phyloP scores from a whole-genome alignment of 1,140 invertebrate species.

The Anoplolepis gracilipes region DNA sequence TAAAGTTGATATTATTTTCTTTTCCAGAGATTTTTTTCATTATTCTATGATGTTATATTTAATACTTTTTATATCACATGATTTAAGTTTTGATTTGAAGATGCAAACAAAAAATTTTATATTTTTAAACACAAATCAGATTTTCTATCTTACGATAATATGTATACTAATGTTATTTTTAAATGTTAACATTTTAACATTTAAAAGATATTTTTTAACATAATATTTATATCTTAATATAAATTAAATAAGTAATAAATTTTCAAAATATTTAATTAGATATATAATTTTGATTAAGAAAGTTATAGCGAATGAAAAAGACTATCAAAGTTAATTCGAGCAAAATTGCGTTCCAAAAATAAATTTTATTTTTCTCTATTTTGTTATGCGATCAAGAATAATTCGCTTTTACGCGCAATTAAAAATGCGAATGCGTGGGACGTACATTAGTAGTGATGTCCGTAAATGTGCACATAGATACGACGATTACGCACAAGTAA shows the following conservation, averaged over 20 bases:
- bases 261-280: not conserved
- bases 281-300: not conserved
- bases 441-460: not conserved
- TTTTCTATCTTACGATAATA: not conserved
- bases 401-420: slow-evolving; percentile 42
- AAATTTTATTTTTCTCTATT: slow-evolving; percentile 29
- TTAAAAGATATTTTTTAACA: no score
- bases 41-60: not conserved
- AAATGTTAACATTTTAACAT: no score
- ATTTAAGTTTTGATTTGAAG: not conserved
- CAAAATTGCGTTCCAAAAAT: not conserved
- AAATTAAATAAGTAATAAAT: not conserved
- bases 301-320: not conserved
- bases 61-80: not conserved
- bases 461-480: slow-evolving; percentile 21
- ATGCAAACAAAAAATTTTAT: not conserved
- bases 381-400: not conserved
- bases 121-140: not conserved
- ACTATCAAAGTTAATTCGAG: not conserved
- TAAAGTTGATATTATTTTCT: not conserved
- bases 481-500: slow-evolving; percentile 60
- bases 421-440: not conserved
- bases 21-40: not conserved
- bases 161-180: no score
- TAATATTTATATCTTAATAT: not conserved